A percentile compares a stretch with the other conserved stretches of the same genome.
These are phyloP conservation scores for Alloplasta piceator DNA, from an alignment of 2,888 invertebrate species.

Conservation along the genomic window DNA sequence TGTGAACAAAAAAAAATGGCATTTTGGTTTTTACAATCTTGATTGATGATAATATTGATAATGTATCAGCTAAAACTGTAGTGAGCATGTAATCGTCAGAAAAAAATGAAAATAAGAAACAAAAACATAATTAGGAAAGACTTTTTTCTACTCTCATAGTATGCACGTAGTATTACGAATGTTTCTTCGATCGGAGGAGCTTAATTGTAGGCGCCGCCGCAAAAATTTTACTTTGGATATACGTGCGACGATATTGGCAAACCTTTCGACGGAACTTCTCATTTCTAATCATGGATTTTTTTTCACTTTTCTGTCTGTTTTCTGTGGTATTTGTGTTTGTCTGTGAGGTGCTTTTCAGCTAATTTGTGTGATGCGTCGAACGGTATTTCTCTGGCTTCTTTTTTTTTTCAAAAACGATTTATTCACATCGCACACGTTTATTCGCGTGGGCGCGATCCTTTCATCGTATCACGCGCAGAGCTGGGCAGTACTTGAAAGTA, in stretches of 20 bases:
- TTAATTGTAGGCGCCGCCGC: constrained; percentile 22
- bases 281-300: constrained; percentile 21
- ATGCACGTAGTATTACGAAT: constrained; percentile 1
- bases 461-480: constrained; percentile 19
- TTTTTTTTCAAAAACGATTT: constrained; percentile 12
- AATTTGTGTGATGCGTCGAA: constrained; percentile 48
- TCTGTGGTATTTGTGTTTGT: constrained; percentile 15
- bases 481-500: no score
- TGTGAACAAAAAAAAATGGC: constrained; percentile 30
- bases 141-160: constrained; percentile 5
- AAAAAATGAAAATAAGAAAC: constrained; percentile 4
- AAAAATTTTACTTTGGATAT: constrained; percentile 22
- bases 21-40: constrained; percentile 18
- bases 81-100: constrained; percentile 19
- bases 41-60: constrained; percentile 17
- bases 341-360: constrained; percentile 48
- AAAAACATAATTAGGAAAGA: constrained; percentile 9
- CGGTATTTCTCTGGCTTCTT: constrained; percentile 6
- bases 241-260: constrained; percentile 45
- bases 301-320: constrained; percentile 5
- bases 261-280: constrained; percentile 13
- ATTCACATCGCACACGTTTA: neutral
- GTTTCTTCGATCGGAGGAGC: constrained; percentile 30
- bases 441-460: neutral
- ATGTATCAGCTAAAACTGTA: constrained; percentile 13